Evolutionary conservation across 2,797 vertebrate species (phyloP).

Genomic region (Hapalemur alaotrensis): DNA sequence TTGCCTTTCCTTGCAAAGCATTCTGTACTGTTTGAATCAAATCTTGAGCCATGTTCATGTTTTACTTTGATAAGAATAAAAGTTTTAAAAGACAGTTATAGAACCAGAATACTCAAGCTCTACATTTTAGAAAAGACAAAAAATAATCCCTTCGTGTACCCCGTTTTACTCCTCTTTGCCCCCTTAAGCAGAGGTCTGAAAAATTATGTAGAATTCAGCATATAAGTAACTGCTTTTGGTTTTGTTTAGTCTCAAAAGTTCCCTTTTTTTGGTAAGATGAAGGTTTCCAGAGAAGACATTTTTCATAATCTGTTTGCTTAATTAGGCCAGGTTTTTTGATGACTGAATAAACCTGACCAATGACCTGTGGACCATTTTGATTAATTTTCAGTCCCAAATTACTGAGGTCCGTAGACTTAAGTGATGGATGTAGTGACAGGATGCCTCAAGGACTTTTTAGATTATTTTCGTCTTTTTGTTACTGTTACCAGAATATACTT

Average conservation of each 20-base stretch:
- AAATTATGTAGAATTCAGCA: neutral
- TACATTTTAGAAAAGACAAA: neutral
- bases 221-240: neutral
- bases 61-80: conserved; percentile 13
- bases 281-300: conserved; percentile 69
- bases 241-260: conserved; percentile 64
- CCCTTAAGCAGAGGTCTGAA: neutral
- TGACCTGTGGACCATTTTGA: conserved; percentile 69
- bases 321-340: conserved; percentile 66
- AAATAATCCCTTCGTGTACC: neutral
- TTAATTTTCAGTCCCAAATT: conserved; percentile 66
- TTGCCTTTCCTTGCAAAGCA: neutral
- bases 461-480: conserved; percentile 46
- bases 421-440: conserved; percentile 59
- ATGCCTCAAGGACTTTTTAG: conserved; percentile 58
- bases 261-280: conserved; percentile 60
- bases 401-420: conserved; percentile 43
- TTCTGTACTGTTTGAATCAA: neutral
- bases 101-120: neutral
- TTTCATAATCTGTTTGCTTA: conserved; percentile 67
- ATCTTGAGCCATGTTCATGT: neutral
- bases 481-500: neutral
- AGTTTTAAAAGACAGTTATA: neutral
- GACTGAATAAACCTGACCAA: conserved; percentile 69
- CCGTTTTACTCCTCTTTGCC: neutral